These are phyloP conservation scores for Rhinoderma darwinii DNA, from an alignment of 2,113 vertebrate genomes.

Conservation along the genomic window DNA sequence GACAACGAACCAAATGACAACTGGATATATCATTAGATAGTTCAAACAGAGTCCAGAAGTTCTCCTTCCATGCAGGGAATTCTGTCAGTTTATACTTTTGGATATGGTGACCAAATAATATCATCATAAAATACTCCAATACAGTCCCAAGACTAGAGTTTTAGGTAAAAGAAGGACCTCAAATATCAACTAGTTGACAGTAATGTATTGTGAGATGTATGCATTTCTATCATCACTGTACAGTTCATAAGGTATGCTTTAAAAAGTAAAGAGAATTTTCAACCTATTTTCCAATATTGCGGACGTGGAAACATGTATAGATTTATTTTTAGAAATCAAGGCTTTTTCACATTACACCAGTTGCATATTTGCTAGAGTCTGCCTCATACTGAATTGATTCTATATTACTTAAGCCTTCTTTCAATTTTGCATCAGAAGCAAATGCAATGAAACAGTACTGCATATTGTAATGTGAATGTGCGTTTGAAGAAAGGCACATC, in stretches of 20 bases:
- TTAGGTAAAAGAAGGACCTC: neutral
- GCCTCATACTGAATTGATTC: neutral
- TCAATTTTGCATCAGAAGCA: slow-evolving; percentile 21
- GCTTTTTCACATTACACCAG: neutral
- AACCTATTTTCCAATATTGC: neutral
- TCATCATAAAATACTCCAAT: neutral
- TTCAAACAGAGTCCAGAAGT: too few species aligned
- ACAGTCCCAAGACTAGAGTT: neutral
- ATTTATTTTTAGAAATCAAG: neutral
- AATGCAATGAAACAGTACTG: slow-evolving; percentile 6
- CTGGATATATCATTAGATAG: too few species aligned
- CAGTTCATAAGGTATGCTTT: neutral
- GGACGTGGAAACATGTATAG: neutral
- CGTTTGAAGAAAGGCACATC: slow-evolving; percentile 46
- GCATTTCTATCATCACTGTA: neutral
- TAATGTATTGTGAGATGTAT: neutral
- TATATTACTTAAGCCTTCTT: neutral
- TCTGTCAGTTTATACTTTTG: neutral
- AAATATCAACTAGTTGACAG: neutral
- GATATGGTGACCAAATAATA: neutral
- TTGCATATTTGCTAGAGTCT: neutral
- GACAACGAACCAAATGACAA: too few species aligned
- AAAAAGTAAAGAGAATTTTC: neutral
- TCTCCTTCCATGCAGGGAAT: too few species aligned
- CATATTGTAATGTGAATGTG: slow-evolving; percentile 28